A percentile compares a stretch with the other conserved stretches of the same genome.
phyloP scores from a whole-genome alignment of 2,797 vertebrate species.

The Arrhamphus sclerolepis region DNA sequence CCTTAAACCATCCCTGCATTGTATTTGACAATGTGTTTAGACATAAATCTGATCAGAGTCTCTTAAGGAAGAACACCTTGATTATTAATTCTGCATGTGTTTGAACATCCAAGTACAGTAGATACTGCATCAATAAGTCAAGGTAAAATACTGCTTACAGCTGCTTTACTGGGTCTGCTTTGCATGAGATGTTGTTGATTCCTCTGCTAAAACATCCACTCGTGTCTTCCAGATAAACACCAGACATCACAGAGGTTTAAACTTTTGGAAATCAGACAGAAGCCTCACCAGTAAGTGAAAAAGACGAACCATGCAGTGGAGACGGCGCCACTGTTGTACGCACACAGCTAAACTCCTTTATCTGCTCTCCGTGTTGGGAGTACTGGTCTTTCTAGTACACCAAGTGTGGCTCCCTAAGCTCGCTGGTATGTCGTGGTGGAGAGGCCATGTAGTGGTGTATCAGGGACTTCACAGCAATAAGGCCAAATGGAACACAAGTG shows the following conservation, averaged over 20 bases:
- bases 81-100: too few species aligned
- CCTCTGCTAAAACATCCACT: conserved; percentile 1
- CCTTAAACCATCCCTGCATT: too few species aligned
- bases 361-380: conserved; percentile 85
- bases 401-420: conserved; percentile 86
- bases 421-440: conserved; percentile 70
- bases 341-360: conserved; percentile 85
- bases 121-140: too few species aligned
- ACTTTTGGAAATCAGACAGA: not conserved
- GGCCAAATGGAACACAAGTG: conserved; percentile 82
- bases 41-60: too few species aligned
- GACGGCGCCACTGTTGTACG: conserved; percentile 87
- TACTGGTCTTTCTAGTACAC: conserved; percentile 86
- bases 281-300: conserved; percentile 64
- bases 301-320: conserved; percentile 75
- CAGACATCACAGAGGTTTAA: not conserved
- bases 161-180: too few species aligned
- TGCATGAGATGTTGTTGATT: not conserved
- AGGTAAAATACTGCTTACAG: too few species aligned
- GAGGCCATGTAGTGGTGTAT: conserved; percentile 84
- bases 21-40: too few species aligned
- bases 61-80: too few species aligned
- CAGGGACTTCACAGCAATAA: conserved; percentile 69
- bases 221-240: conserved; percentile 31
- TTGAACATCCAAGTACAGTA: too few species aligned